Conservation (phyloP, 2,797 vertebrate genomes). For the Gouania willdenowi region DNA sequence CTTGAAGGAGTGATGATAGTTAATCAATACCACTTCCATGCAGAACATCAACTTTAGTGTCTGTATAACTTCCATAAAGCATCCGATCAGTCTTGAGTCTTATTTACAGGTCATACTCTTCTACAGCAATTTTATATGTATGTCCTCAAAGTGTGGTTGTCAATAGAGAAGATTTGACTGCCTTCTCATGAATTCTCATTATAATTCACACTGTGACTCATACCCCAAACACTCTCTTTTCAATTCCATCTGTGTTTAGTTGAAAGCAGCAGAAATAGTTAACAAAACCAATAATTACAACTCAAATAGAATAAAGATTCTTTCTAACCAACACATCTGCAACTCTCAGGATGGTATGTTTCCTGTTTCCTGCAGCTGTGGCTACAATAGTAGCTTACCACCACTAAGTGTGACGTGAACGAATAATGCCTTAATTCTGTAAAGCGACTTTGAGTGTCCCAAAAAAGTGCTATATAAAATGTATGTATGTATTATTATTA, state of each 20-base stretch:
- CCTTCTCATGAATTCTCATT: conserved; percentile 24
- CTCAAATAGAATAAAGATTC: too few relatives aligned
- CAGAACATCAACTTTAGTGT: conserved; percentile 5
- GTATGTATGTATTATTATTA: too few relatives aligned
- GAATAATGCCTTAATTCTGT: too few relatives aligned
- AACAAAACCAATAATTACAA: background rate
- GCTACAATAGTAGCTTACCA: too few relatives aligned
- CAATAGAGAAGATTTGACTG: conserved; percentile 19
- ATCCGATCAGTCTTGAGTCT: conserved; percentile 7
- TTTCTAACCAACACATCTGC: too few relatives aligned
- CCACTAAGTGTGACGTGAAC: too few relatives aligned
- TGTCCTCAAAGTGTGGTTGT: conserved; percentile 13
- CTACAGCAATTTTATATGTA: conserved; percentile 7
- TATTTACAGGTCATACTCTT: conserved; percentile 2
- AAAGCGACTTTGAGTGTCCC: too few relatives aligned
- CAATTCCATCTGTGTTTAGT: conserved; percentile 17
- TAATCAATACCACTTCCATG: conserved; percentile 13
- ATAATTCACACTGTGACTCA: conserved; percentile 21
- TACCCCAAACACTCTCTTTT: conserved; percentile 17
- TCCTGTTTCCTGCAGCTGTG: too few relatives aligned
- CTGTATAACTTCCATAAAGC: background rate
- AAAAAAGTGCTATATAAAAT: too few relatives aligned
- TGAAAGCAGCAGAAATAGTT: conserved; percentile 9
- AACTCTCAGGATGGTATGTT: too few relatives aligned
- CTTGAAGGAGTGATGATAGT: conserved; percentile 9